Conservation (phyloP, 2,797 vertebrate species). For the Ctenopoma multispine region DNA sequence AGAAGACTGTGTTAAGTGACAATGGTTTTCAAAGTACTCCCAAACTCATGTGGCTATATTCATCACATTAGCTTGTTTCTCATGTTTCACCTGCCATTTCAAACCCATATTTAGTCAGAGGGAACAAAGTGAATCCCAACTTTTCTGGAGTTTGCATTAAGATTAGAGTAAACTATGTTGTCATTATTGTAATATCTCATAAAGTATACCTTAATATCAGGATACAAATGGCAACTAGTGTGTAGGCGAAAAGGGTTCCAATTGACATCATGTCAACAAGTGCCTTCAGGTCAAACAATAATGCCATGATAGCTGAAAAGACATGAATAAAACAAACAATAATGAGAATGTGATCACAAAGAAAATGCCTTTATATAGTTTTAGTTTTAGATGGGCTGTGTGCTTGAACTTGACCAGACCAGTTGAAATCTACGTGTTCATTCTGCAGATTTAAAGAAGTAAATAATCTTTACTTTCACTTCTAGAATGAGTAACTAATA, state of each 20-base stretch:
- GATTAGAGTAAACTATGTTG: not conserved
- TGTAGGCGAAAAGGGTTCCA: conserved; percentile 90
- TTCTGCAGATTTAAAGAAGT: too few species aligned
- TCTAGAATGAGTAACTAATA: not conserved
- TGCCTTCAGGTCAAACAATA: conserved; percentile 89
- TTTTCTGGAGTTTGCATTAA: not conserved
- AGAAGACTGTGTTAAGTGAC: too few species aligned
- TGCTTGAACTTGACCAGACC: not conserved
- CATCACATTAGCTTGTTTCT: too few species aligned
- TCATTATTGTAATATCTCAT: not conserved
- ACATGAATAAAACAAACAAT: conserved; percentile 24
- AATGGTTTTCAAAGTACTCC: too few species aligned
- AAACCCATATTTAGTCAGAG: too few species aligned
- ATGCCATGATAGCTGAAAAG: conserved; percentile 85
- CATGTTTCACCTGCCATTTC: too few species aligned
- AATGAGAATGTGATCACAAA: not conserved
- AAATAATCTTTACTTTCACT: not conserved
- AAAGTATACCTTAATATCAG: conserved; percentile 72
- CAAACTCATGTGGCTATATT: too few species aligned
- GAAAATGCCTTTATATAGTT: not conserved
- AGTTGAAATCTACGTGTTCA: too few species aligned
- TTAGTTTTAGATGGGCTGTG: not conserved
- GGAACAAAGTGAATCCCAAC: too few species aligned
- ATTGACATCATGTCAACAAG: conserved; percentile 91
- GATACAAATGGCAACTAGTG: conserved; percentile 87